Evolutionary conservation across 2,888 invertebrate genomes (phyloP).

Genomic region (Lagria hirta): DNA sequence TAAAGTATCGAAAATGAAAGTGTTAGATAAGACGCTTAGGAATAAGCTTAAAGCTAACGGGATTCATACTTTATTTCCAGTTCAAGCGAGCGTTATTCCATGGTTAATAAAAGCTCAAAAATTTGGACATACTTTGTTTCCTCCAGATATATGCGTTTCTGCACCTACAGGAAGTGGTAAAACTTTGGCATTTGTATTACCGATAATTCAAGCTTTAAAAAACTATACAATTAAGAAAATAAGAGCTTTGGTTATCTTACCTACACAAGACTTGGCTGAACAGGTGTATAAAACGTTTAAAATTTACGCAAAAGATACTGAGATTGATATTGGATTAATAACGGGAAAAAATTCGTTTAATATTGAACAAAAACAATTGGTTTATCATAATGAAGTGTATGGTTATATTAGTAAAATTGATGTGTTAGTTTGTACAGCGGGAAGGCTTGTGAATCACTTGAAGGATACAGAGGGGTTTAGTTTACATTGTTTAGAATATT

Average conservation of each 20-base stretch:
- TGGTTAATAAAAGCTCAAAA: slow-evolving; percentile 69
- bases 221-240: slow-evolving; percentile 55
- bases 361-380: slow-evolving; percentile 67
- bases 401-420: slow-evolving; percentile 69
- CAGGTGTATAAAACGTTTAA: slow-evolving; percentile 87
- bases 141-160: slow-evolving; percentile 91
- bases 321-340: slow-evolving; percentile 69
- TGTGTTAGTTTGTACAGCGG: slow-evolving; percentile 91
- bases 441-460: slow-evolving; percentile 89
- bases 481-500: slow-evolving; percentile 69
- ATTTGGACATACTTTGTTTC: slow-evolving; percentile 65
- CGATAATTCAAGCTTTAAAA: slow-evolving; percentile 73
- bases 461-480: slow-evolving; percentile 79
- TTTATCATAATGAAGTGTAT: slow-evolving; percentile 54
- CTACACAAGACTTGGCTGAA: slow-evolving; percentile 86
- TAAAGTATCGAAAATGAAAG: slow-evolving; percentile 60
- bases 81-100: slow-evolving; percentile 77
- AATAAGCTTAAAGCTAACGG: slow-evolving; percentile 67
- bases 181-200: slow-evolving; percentile 91
- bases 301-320: slow-evolving; percentile 67
- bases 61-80: slow-evolving; percentile 80
- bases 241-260: slow-evolving; percentile 86
- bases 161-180: slow-evolving; percentile 98
- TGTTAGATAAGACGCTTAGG: slow-evolving; percentile 66
- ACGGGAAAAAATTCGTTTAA: slow-evolving; percentile 69